Evolutionary conservation across 2,888 invertebrate species (phyloP), one percentile per base, ranked within the genome.

Genomic region (Eupeodes luniger): DNA sequence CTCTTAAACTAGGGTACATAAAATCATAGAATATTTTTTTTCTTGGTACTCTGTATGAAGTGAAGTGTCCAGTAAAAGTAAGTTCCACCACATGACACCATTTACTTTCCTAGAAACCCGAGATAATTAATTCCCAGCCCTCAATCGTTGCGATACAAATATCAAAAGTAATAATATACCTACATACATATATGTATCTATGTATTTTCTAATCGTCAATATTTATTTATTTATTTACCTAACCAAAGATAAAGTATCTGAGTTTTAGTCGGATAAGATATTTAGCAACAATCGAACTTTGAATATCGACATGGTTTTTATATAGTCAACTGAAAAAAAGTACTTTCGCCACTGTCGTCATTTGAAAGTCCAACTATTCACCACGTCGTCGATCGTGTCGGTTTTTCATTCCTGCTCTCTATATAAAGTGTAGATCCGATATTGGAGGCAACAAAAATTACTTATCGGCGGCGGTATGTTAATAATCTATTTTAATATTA

Each of bases 201-300:
- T 36, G 16, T 19, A 19, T 4, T 49, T 51, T 51, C 40, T 70
- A 59, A 81, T 70, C 57, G 47, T n/a, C 49, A 64, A 36, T 9
- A 51, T 16, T 40, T 55, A 72, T 36, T 36, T 5, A 4, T 9
- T 59, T 7, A 34, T 67, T 10, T 27, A 27, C 11, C 5, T 10
- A 2, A 1, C 5, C 6, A 11, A 16, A 12, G 69, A 69, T 69
- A 53, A 69, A 16, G 11, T 61, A 64, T 67, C 34, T 53, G 51
- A 9, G 10, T 6, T 70, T 44, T 62, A 72, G 2, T 27, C 27
- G 7, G 5, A 61, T 67, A 62, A 2, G 36, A 40, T 72, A 36
- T 16, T 36, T 64, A 66, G 10, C 27, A 9, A 70, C n/a, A 55
- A 47, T 72, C 36, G 83, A 76, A 75, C 75, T 72, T 57, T 86